Percentiles rank a stretch among this genome's conserved stretches.
Evolutionary conservation across 2,888 invertebrate species (phyloP).

Genomic region (Dorcus hopei): DNA sequence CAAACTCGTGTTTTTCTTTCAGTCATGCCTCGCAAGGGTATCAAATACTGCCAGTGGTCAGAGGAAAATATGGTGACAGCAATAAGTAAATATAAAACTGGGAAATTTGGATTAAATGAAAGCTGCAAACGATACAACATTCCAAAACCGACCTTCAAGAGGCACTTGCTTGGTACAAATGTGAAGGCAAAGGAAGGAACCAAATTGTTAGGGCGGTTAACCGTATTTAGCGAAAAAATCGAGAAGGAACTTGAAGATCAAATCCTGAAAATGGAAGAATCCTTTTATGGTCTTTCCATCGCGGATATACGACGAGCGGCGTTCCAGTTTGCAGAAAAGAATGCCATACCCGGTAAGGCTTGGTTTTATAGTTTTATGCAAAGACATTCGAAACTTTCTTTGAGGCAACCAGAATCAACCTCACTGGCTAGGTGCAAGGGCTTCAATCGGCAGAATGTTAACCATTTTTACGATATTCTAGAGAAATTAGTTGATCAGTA

Average conservation of each 20-base stretch:
- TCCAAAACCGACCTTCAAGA: slow-evolving; percentile 21
- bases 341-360: slow-evolving; percentile 13
- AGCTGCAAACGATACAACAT: slow-evolving; percentile 16
- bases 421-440: slow-evolving; percentile 5
- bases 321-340: slow-evolving; percentile 18
- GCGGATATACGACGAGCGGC: slow-evolving; percentile 9
- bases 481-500: slow-evolving; percentile 21
- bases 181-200: slow-evolving; percentile 20
- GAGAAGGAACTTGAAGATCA: slow-evolving; percentile 22
- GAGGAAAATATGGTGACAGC: slow-evolving; percentile 17
- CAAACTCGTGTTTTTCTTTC: too few relatives aligned
- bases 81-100: slow-evolving; percentile 14
- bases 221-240: slow-evolving; percentile 15
- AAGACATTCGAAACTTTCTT: slow-evolving; percentile 1
- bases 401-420: slow-evolving; percentile 2
- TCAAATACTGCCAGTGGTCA: slow-evolving; percentile 15
- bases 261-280: slow-evolving; percentile 20
- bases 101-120: background rate
- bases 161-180: slow-evolving; percentile 19
- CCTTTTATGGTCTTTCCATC: slow-evolving; percentile 14
- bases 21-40: too few relatives aligned
- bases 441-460: slow-evolving; percentile 21
- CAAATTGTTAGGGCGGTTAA: slow-evolving; percentile 11
- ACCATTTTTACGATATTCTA: slow-evolving; percentile 24
- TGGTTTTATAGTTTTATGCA: slow-evolving; percentile 14